Evolutionary conservation across 2,888 invertebrate species (phyloP).

Genomic region (Aplocera efformata): DNA sequence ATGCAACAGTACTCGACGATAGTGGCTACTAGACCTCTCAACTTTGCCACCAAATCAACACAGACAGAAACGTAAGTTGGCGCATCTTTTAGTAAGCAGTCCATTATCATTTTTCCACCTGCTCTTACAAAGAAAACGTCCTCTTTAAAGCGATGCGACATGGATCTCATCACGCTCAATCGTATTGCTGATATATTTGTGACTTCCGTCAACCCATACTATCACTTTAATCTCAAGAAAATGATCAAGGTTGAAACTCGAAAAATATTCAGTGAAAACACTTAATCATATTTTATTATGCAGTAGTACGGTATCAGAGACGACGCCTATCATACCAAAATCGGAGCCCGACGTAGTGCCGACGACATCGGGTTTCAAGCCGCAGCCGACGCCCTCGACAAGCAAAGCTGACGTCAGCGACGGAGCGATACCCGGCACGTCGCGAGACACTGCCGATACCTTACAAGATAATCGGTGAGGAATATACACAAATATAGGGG

Average conservation of each 20-base stretch:
- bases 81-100: too few species aligned
- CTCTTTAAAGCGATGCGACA: too few species aligned
- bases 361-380: slow-evolving; percentile 44
- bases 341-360: slow-evolving; percentile 60
- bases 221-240: too few species aligned
- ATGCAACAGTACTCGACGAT: slow-evolving; percentile 95
- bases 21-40: slow-evolving; percentile 78
- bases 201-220: too few species aligned
- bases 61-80: slow-evolving; percentile 66
- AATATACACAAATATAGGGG: background rate
- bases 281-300: too few species aligned
- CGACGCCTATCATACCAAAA: slow-evolving; percentile 29
- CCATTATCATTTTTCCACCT: too few species aligned
- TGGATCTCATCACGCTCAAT: too few species aligned
- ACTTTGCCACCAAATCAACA: slow-evolving; percentile 59
- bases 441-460: slow-evolving; percentile 43
- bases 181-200: too few species aligned
- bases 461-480: slow-evolving; percentile 43
- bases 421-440: slow-evolving; percentile 31
- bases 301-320: slow-evolving; percentile 14
- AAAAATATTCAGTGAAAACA: too few species aligned
- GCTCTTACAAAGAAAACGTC: too few species aligned
- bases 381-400: slow-evolving; percentile 48
- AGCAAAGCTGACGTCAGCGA: slow-evolving; percentile 36
- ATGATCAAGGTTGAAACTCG: too few species aligned